These are phyloP conservation scores for Choristoneura rosaceana DNA, from an alignment of 2,888 invertebrate genomes.

Conservation along the genomic window DNA sequence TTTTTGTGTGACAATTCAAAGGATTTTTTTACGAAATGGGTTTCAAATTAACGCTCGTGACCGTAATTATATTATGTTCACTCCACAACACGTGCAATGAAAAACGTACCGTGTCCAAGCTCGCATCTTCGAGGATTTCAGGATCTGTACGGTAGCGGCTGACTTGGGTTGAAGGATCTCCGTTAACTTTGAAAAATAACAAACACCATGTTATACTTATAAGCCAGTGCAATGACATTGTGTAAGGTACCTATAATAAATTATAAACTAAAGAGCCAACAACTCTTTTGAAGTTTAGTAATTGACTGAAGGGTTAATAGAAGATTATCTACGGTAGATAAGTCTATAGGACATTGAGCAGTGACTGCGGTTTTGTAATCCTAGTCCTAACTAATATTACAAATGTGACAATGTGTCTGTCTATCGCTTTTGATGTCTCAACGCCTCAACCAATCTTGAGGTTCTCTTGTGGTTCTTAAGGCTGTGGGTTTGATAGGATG, in stretches of 20 bases:
- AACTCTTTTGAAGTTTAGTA: slow-evolving; percentile 17
- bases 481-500: too few species aligned
- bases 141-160: slow-evolving; percentile 48
- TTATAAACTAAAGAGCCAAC: slow-evolving; percentile 24
- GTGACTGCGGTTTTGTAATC: slow-evolving; percentile 28
- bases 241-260: not conserved
- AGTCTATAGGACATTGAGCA: slow-evolving; percentile 26
- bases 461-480: too few species aligned
- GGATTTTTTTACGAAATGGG: too few species aligned
- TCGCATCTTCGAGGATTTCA: slow-evolving; percentile 69
- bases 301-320: slow-evolving; percentile 33
- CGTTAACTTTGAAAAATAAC: slow-evolving; percentile 27
- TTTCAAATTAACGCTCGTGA: too few species aligned
- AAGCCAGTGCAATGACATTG: slow-evolving; percentile 20
- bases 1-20: too few species aligned
- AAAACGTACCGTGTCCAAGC: slow-evolving; percentile 70
- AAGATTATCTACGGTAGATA: slow-evolving; percentile 29
- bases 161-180: slow-evolving; percentile 6
- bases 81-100: too few species aligned
- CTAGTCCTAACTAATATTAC: too few species aligned
- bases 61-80: too few species aligned
- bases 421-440: not conserved
- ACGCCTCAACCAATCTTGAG: too few species aligned
- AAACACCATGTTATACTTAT: slow-evolving; percentile 7
- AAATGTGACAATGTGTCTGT: not conserved